Evolutionary conservation across 2,888 invertebrate genomes (phyloP), one percentile per base, ranked within the genome.

Genomic region (Tholera decimalis): DNA sequence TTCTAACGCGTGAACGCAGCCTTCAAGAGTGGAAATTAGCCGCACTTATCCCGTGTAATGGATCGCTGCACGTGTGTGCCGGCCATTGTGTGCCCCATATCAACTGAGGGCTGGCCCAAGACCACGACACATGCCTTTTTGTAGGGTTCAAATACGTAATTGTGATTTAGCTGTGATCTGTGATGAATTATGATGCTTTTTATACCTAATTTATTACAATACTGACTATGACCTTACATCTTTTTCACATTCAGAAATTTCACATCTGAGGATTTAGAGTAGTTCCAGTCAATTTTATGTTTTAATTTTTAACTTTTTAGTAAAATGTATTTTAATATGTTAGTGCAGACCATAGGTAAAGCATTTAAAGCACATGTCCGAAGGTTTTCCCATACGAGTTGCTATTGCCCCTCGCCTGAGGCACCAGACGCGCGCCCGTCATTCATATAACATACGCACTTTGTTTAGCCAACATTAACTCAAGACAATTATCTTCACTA

Each of bases 11-110:
- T 79, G 71, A 71, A 82, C 81, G 85, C 85, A 86, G 82, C 73
- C 82, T 88, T 87, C 85, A 86, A 90, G 86, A 88, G 89, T 88
- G 86, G 86, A 89, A 93, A 94, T 94, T 92, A 94, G 89, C 92
- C 86, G 90, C 92, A 93, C 91, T 94, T 94, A 94, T 93, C 91
- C 91, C 87, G 87, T 91, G 90, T 94, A 93, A 94, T 93, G 88
- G 92, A 90, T 84, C 71, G 69, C 56, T 83, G 87, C 88, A 87
- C 88, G 88, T 90, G 88, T 89, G 88, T 85, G 89, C 85, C 83
- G 79, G 78, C 83, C 82, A 90, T 91, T 93, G 91, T 91, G 85
- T 85, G 83, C 68, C 67, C 72, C 69, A 69, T 75, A 77, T 82
- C 57, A 75, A 76, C 65, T 57, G 62, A 79, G 80, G 80, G 73